These are phyloP conservation scores for Arenaria interpres DNA, from an alignment of 2,113 vertebrate species.

Conservation along the genomic window DNA sequence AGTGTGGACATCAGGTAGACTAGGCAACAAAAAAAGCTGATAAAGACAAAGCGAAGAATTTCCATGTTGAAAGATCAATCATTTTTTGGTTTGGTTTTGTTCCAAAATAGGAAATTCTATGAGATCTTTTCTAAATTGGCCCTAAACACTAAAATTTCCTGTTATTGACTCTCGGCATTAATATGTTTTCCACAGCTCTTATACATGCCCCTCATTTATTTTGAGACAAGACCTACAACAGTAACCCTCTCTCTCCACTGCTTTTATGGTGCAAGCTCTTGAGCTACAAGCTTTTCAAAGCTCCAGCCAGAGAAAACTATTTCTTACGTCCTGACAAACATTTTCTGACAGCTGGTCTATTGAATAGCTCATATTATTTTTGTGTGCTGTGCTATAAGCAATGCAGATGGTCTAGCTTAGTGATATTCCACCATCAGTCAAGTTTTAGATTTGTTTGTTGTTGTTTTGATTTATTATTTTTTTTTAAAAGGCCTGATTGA, in stretches of 20 bases:
- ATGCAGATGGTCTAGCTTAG: constrained; percentile 50
- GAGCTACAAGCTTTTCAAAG: not conserved
- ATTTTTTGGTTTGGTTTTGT: not conserved
- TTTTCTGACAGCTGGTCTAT: constrained; percentile 47
- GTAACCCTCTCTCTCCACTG: not conserved
- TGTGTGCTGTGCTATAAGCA: constrained; percentile 48
- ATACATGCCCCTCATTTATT: not conserved
- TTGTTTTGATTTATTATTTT: not conserved
- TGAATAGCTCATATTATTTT: constrained; percentile 47
- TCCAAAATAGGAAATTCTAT: not conserved
- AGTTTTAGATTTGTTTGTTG: constrained; percentile 31
- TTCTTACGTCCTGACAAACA: constrained; percentile 10
- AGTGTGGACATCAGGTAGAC: not conserved
- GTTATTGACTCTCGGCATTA: not conserved
- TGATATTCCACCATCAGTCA: constrained; percentile 50
- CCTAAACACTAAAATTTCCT: not conserved
- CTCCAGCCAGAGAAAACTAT: not conserved
- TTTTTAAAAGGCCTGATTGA: constrained; percentile 22
- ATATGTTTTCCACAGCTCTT: not conserved
- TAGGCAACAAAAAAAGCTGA: not conserved
- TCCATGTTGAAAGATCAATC: not conserved
- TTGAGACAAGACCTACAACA: not conserved
- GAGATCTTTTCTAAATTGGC: not conserved
- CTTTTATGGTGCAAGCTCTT: not conserved
- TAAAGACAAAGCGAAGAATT: not conserved